A percentile compares a stretch with the other conserved stretches of the same genome.
Evolutionary conservation across 1,140 invertebrate genomes (phyloP).

Genomic region (Rhyacophila brunnea): DNA sequence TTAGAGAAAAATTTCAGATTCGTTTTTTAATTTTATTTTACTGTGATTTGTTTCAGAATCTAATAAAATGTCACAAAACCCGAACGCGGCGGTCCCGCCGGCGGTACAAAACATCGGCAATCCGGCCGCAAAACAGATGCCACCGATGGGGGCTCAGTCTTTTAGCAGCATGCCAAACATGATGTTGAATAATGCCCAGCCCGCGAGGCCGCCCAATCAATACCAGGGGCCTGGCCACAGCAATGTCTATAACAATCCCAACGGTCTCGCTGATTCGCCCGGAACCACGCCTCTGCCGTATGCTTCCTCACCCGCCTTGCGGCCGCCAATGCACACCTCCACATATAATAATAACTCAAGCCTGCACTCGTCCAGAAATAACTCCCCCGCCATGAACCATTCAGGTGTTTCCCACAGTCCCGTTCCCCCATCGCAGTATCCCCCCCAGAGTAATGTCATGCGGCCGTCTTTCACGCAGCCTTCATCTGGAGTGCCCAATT

Average conservation of each 20-base stretch:
- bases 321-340: slow-evolving; percentile 16
- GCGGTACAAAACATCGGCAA: not conserved
- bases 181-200: slow-evolving; percentile 2
- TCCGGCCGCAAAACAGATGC: slow-evolving; percentile 8
- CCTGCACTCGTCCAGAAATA: slow-evolving; percentile 31
- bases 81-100: slow-evolving; percentile 6
- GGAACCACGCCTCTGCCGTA: slow-evolving; percentile 10
- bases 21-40: not conserved
- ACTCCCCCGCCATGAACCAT: slow-evolving; percentile 28
- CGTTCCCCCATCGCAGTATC: slow-evolving; percentile 5
- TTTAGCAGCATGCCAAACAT: slow-evolving; percentile 10
- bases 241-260: slow-evolving; percentile 8
- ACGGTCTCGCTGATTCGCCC: slow-evolving; percentile 13
- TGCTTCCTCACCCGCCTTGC: slow-evolving; percentile 10
- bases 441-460: slow-evolving; percentile 3
- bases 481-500: not conserved
- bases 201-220: slow-evolving; percentile 2
- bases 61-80: slow-evolving; percentile 21
- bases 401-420: slow-evolving; percentile 13
- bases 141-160: slow-evolving; percentile 6
- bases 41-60: no score
- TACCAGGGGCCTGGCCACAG: not conserved
- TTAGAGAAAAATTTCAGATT: not conserved
- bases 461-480: slow-evolving; percentile 3
- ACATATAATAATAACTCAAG: slow-evolving; percentile 25